These are phyloP conservation scores for Papilio glaucus DNA, from an alignment of 1,140 invertebrate species.

Conservation along the genomic window DNA sequence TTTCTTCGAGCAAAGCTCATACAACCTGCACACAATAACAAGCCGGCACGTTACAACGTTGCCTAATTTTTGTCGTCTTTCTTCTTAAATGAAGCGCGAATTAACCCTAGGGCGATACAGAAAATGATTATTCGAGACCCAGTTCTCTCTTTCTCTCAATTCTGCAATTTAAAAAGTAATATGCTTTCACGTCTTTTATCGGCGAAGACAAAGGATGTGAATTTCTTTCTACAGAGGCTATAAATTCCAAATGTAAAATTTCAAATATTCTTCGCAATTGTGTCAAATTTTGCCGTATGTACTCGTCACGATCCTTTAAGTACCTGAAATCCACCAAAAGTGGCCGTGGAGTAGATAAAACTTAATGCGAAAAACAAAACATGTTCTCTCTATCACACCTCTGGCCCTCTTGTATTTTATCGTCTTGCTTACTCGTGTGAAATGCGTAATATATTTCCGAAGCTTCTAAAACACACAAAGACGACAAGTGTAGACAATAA, in stretches of 20 bases:
- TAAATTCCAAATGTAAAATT: not conserved
- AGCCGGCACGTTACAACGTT: not conserved
- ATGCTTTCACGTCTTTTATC: not conserved
- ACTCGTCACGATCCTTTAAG: too few relatives aligned
- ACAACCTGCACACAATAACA: constrained; percentile 48
- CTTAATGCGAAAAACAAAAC: too few relatives aligned
- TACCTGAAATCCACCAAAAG: too few relatives aligned
- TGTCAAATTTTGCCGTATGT: too few relatives aligned
- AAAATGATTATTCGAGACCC: not conserved
- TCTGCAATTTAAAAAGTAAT: constrained; percentile 40
- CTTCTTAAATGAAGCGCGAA: not conserved
- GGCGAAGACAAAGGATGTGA: not conserved
- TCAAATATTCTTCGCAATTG: not conserved
- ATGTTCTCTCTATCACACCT: too few relatives aligned
- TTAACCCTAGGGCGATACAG: not conserved
- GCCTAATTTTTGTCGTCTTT: not conserved
- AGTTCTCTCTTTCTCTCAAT: not conserved
- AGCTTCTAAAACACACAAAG: too few relatives aligned
- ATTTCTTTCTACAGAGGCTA: too few relatives aligned
- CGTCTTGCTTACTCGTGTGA: too few relatives aligned
- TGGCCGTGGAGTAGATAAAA: too few relatives aligned
- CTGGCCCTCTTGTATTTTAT: too few relatives aligned
- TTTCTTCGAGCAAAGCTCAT: constrained; percentile 46
- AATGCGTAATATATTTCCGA: too few relatives aligned
- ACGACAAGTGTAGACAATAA: too few relatives aligned